phyloP scores from a whole-genome alignment of 2,888 invertebrate species.

The Habrosyne pyritoides region DNA sequence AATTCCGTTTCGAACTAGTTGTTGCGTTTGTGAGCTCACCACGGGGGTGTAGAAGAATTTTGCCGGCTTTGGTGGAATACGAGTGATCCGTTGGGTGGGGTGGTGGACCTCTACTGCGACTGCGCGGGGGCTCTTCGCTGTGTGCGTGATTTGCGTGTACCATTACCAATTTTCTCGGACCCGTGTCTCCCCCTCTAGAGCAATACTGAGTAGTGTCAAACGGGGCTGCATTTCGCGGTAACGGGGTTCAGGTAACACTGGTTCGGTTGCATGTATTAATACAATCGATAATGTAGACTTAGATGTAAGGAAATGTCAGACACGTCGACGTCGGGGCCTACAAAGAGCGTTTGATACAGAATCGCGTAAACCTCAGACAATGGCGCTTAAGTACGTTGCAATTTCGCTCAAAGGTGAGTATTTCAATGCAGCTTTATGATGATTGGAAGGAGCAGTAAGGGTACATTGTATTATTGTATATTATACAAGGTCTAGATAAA shows the following conservation, averaged over 20 bases:
- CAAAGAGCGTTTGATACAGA: conserved; percentile 51
- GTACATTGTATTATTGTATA: neutral
- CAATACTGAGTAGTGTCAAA: conserved; percentile 13
- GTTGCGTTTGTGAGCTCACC: conserved; percentile 74
- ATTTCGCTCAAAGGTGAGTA: neutral
- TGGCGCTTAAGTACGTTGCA: conserved; percentile 10
- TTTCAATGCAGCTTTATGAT: conserved; percentile 1
- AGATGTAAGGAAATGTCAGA: conserved; percentile 77
- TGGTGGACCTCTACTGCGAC: conserved; percentile 55
- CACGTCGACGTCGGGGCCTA: conserved; percentile 59
- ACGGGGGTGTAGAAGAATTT: conserved; percentile 76
- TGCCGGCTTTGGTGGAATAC: conserved; percentile 67
- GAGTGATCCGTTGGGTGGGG: conserved; percentile 72
- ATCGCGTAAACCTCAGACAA: conserved; percentile 41
- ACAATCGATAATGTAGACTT: conserved; percentile 80
- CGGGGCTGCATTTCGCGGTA: conserved; percentile 50
- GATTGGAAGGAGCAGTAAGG: neutral
- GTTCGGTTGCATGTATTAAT: conserved; percentile 61
- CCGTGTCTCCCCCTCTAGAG: conserved; percentile 46
- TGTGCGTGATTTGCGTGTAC: conserved; percentile 73
- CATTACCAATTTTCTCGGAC: conserved; percentile 46
- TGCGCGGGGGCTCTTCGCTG: conserved; percentile 64
- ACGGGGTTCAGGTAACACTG: conserved; percentile 45
- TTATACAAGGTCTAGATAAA: no score
- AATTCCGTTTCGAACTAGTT: conserved; percentile 58